Base-by-base conservation (phyloP, 2,888 invertebrate genomes). In the Amaurobius ferox region DNA sequence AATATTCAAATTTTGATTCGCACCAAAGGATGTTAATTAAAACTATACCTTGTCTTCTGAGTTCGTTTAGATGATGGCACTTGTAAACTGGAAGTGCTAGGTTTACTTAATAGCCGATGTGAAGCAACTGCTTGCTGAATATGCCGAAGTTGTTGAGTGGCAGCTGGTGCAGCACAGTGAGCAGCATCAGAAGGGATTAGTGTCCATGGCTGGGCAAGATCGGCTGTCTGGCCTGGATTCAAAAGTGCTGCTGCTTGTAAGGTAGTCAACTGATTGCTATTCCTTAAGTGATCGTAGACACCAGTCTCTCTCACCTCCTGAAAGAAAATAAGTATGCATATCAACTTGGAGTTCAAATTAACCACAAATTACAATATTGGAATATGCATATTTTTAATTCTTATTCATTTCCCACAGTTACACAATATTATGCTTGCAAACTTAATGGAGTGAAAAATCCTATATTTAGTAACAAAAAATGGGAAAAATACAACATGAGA, bases 301-400 rank as follows among this genome's bases (percentile, higher is more conserved):
- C 88, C 88, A n/a, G 88, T 79, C 19, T 89, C 89, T 44, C 87
- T 79, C n/a, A 89, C 86, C 71, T 94, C 93, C 92, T 93, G 90
- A 88, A 90, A 90, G 88, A 89, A 55, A 55, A 39, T 9, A 35
- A n/a, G n/a, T n/a, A n/a, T n/a, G n/a, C n/a, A n/a, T n/a, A n/a
- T n/a, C n/a, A n/a, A n/a, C n/a, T n/a, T n/a, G n/a, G n/a, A n/a
- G n/a, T n/a, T n/a, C n/a, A n/a, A n/a, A n/a, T n/a, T n/a, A n/a
- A n/a, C n/a, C n/a, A n/a, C n/a, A n/a, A n/a, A n/a, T n/a, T n/a
- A n/a, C n/a, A n/a, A n/a, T n/a, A n/a, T n/a, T n/a, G n/a, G n/a
- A n/a, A n/a, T n/a, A n/a, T n/a, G n/a, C n/a, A n/a, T n/a, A n/a
- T n/a, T n/a, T n/a, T n/a, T n/a, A n/a, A n/a, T n/a, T n/a, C n/a